Base-by-base conservation (phyloP, 2,113 vertebrate genomes). In the Rynchops niger region DNA sequence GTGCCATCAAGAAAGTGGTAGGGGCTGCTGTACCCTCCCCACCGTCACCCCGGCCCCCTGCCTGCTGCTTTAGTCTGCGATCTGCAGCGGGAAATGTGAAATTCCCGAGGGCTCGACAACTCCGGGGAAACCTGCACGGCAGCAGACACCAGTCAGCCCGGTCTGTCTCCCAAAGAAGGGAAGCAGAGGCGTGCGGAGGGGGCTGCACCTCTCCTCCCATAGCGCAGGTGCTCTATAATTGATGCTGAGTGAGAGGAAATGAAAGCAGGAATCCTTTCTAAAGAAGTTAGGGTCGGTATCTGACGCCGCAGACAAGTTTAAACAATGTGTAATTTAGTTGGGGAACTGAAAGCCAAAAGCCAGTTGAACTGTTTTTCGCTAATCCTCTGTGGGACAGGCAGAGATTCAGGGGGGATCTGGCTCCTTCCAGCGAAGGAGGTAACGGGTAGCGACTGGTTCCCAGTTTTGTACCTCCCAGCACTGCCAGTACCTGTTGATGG, bases 371-470 rank as follows among this genome's bases (percentile, higher is more conserved):
- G 32, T 47, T 70, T 53, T 23, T 22, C 49, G 2, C 34, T 20
- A 19, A 7, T 8, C 19, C 43, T 66, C 59, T 25, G 12, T 10
- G 53, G 67, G 50, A 40, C 32, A 4, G 0, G 3, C 3, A 1
- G 86, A 27, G 36, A 10, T 56, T 36, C 32, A 2, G 1, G 13
- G 0, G 0, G 77, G 65, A 36, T 50, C 58, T 67, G 80, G 52
- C 38, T 45, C 34, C 14, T 36, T 17, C 53, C 90, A 61, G 38
- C 1, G 2, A 6, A 4, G 25, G 58, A 61, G n/a, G 58, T 26
- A 15, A 34, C 1, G 7, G 32, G 5, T 1, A 14, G 11, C 4
- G 25, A 5, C 43, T 7, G 49, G 9, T 26, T 30, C 26, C 20
- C 15, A 53, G 62, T 32, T 38, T 15, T 5, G 8, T 47, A 53